phyloP scores from a whole-genome alignment of 2,113 vertebrate genomes.

The Chloropsis cyanopogon region DNA sequence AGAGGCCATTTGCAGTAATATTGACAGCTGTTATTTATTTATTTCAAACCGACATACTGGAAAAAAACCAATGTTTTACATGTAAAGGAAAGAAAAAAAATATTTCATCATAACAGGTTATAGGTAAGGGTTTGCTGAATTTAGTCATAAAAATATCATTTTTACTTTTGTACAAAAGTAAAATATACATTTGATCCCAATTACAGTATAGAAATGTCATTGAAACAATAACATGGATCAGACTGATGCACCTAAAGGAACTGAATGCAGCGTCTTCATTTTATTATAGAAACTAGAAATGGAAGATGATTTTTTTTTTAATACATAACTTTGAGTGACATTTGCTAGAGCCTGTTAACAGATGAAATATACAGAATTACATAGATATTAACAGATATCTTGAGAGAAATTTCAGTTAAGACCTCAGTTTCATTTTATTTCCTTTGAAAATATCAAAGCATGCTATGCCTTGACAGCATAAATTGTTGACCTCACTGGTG shows the following conservation, averaged over 20 bases:
- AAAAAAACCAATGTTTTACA: slow-evolving; percentile 28
- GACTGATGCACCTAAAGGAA: slow-evolving; percentile 50
- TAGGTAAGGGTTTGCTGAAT: slow-evolving; percentile 27
- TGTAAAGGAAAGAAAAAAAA: slow-evolving; percentile 22
- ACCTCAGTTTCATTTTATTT: slow-evolving; percentile 45
- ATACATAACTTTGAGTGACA: neutral
- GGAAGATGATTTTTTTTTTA: neutral
- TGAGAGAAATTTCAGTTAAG: slow-evolving; percentile 55
- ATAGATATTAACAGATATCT: slow-evolving; percentile 31
- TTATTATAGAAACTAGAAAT: slow-evolving; percentile 40
- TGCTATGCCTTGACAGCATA: slow-evolving; percentile 42
- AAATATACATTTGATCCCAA: slow-evolving; percentile 67
- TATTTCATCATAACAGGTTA: neutral
- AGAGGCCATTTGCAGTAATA: slow-evolving; percentile 41
- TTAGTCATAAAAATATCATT: slow-evolving; percentile 66
- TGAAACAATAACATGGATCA: slow-evolving; percentile 54
- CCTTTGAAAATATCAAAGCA: slow-evolving; percentile 61
- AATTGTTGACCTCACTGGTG: slow-evolving; percentile 63
- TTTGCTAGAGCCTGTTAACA: slow-evolving; percentile 18
- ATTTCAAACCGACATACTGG: slow-evolving; percentile 44
- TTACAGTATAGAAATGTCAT: slow-evolving; percentile 59
- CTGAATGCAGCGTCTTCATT: slow-evolving; percentile 14
- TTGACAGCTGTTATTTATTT: slow-evolving; percentile 29
- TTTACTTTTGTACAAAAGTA: slow-evolving; percentile 68
- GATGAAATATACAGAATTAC: slow-evolving; percentile 44